Evolutionary conservation across 2,797 vertebrate genomes (phyloP).

Genomic region (Triplophysa yarkandensis): DNA sequence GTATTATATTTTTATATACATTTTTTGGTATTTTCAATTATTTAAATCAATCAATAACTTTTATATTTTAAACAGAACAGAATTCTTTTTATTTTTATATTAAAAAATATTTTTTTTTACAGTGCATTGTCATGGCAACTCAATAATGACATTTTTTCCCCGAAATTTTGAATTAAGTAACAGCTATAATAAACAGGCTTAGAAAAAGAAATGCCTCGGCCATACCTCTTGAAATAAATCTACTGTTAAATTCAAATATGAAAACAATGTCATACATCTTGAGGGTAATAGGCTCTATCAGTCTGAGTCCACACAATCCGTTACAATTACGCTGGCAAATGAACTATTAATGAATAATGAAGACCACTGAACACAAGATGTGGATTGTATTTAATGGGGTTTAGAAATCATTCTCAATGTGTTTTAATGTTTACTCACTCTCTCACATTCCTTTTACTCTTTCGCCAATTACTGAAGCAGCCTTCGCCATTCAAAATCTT

Average conservation of each 20-base stretch:
- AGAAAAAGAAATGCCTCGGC: background rate
- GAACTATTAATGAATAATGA: constrained; percentile 43
- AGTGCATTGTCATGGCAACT: background rate
- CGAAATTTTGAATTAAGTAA: background rate
- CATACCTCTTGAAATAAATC: constrained; percentile 18
- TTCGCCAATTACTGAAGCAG: constrained; percentile 33
- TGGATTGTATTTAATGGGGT: constrained; percentile 38
- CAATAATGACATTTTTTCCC: background rate
- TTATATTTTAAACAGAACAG: too few relatives aligned
- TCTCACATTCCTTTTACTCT: constrained; percentile 9
- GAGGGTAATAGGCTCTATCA: constrained; percentile 23
- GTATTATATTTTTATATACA: too few relatives aligned
- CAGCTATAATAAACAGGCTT: background rate
- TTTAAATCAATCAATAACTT: too few relatives aligned
- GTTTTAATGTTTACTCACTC: constrained; percentile 34
- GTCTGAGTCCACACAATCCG: constrained; percentile 18
- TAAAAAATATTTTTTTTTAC: too few relatives aligned
- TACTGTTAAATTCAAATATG: constrained; percentile 25
- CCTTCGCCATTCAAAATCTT: constrained; percentile 33
- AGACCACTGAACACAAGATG: constrained; percentile 27
- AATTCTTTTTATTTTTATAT: too few relatives aligned
- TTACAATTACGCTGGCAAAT: constrained; percentile 41
- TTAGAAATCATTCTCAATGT: constrained; percentile 31
- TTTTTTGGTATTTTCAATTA: too few relatives aligned
- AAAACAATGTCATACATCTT: constrained; percentile 27